phyloP scores from a whole-genome alignment of 2,113 vertebrate genomes.

The Polypterus bichir region DNA sequence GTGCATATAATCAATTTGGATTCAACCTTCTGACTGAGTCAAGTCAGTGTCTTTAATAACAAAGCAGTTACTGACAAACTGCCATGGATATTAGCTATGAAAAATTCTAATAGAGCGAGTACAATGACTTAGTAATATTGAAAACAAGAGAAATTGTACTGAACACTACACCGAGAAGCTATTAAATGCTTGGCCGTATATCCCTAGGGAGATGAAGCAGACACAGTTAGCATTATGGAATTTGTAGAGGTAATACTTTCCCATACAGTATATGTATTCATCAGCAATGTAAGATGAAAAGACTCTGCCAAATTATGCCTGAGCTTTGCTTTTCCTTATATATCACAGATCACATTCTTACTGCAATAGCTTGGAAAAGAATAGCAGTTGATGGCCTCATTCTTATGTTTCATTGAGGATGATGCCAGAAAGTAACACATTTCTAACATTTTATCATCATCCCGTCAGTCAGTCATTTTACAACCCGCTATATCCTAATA shows the following conservation, averaged over 20 bases:
- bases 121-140: background rate
- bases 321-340: too few species aligned
- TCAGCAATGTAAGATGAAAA: too few species aligned
- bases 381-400: too few species aligned
- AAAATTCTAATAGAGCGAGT: background rate
- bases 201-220: background rate
- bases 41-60: constrained; percentile 26
- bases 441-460: too few species aligned
- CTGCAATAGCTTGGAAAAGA: too few species aligned
- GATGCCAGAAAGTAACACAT: too few species aligned
- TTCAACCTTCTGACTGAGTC: constrained; percentile 27
- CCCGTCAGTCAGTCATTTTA: too few species aligned
- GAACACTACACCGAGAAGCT: background rate
- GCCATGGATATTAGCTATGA: constrained; percentile 23
- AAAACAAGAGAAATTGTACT: background rate
- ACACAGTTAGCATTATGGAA: background rate
- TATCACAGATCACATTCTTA: too few species aligned
- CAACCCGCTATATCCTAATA: too few species aligned
- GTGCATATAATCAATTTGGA: constrained; percentile 43
- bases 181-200: background rate
- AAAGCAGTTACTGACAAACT: constrained; percentile 21
- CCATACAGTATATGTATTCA: too few species aligned
- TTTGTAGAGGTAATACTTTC: background rate
- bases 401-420: too few species aligned
- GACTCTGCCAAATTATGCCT: too few species aligned